A percentile compares a stretch with the other conserved stretches of the same genome.
Evolutionary conservation across 2,888 invertebrate species (phyloP).

Genomic region (Drosophila lutescens): DNA sequence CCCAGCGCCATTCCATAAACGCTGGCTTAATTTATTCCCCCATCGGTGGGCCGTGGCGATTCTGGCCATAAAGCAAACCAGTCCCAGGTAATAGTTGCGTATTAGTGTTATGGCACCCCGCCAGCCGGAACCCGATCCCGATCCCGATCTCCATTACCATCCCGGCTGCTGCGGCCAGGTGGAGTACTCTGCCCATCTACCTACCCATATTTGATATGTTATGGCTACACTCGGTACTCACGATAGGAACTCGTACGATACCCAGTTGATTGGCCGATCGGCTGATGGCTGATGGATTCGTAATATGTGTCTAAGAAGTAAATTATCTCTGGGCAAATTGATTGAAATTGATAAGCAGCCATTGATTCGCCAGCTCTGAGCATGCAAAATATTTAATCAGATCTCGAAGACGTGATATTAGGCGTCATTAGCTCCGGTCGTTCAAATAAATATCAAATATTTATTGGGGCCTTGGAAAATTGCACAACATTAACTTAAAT

Average conservation of each 20-base stretch:
- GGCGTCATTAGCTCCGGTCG: slow-evolving; percentile 13
- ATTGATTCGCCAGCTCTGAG: slow-evolving; percentile 5
- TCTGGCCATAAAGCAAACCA: slow-evolving; percentile 71
- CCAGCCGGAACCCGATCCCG: slow-evolving; percentile 22
- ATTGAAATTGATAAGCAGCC: slow-evolving; percentile 45
- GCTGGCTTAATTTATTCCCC: slow-evolving; percentile 70
- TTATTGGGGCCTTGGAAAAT: slow-evolving; percentile 10
- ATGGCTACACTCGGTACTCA: slow-evolving; percentile 2
- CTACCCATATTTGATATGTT: not conserved
- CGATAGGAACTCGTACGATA: slow-evolving; percentile 4
- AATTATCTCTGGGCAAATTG: slow-evolving; percentile 44
- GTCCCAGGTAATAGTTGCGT: slow-evolving; percentile 56
- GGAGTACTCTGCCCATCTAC: not conserved
- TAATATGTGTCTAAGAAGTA: slow-evolving; percentile 35
- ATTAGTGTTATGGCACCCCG: slow-evolving; percentile 37
- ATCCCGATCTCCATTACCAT: slow-evolving; percentile 10
- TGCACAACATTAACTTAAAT: not conserved
- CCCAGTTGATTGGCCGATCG: slow-evolving; percentile 21
- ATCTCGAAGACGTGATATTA: slow-evolving; percentile 27
- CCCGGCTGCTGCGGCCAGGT: slow-evolving; percentile 9
- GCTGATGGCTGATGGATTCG: slow-evolving; percentile 42
- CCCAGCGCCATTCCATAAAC: slow-evolving; percentile 78
- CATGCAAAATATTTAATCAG: slow-evolving; percentile 44
- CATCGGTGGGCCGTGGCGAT: slow-evolving; percentile 22
- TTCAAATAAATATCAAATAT: slow-evolving; percentile 22